Conservation (phyloP, 2,113 vertebrate species). For the Archocentrus centrarchus region DNA sequence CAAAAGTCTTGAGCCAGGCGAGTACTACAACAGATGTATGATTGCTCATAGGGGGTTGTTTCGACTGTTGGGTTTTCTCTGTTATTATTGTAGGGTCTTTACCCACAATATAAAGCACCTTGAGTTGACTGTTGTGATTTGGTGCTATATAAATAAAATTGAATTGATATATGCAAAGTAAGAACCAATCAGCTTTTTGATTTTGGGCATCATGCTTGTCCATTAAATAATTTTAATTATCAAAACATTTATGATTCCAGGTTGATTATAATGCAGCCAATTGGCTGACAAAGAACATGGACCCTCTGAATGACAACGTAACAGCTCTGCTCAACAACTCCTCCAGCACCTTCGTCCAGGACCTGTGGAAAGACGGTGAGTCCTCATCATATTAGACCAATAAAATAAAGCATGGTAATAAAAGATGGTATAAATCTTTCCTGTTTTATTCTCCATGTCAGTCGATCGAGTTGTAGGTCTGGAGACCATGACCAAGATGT, state of each 20-base stretch:
- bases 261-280: slow-evolving; percentile 91
- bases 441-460: slow-evolving; percentile 42
- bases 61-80: no score
- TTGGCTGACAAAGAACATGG: slow-evolving; percentile 99
- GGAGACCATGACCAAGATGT: slow-evolving; percentile 97
- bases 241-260: slow-evolving; percentile 66
- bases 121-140: no score
- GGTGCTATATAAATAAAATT: no score
- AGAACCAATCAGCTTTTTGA: fast-evolving
- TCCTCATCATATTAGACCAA: background rate
- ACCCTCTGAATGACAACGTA: slow-evolving; percentile 94
- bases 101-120: no score
- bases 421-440: background rate
- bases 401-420: background rate
- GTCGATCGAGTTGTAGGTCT: slow-evolving; percentile 95
- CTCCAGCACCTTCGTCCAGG: slow-evolving; percentile 91
- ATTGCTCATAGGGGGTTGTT: no score
- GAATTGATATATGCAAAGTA: background rate
- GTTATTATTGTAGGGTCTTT: no score
- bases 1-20: background rate
- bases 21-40: background rate
- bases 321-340: slow-evolving; percentile 91
- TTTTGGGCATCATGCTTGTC: no score
- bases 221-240: background rate
- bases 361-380: slow-evolving; percentile 95